Conservation (phyloP, 2,888 invertebrate genomes). For the Ennomos erosarius region DNA sequence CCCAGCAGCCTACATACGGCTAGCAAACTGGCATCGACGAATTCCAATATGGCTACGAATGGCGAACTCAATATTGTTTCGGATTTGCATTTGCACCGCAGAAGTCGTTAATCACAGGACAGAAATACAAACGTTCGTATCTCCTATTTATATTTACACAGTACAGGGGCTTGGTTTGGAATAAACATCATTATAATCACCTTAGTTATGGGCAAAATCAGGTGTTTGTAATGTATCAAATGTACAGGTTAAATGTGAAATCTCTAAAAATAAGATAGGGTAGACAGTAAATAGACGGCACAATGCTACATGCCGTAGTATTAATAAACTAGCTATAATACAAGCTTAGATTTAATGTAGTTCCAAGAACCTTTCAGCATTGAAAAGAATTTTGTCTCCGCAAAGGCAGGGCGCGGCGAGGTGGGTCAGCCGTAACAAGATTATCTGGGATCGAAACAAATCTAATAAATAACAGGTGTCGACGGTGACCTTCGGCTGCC, state of each 20-base stretch:
- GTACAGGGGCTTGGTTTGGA: conserved; percentile 5
- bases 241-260: no score
- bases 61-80: conserved; percentile 36
- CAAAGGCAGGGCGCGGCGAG: conserved; percentile 38
- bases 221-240: no score
- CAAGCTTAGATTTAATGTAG: conserved; percentile 3
- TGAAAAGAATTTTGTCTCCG: conserved; percentile 41
- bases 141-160: conserved; percentile 15
- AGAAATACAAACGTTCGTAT: conserved; percentile 24
- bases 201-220: no score
- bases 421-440: conserved; percentile 64
- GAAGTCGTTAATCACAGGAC: conserved; percentile 51
- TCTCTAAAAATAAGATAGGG: no score
- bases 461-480: conserved; percentile 79
- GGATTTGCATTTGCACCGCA: conserved; percentile 45
- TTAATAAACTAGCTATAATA: conserved; percentile 2
- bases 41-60: conserved; percentile 25
- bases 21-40: conserved; percentile 11
- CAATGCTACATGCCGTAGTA: no score
- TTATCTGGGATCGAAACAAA: conserved; percentile 77
- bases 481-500: conserved; percentile 58
- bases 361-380: conserved; percentile 21
- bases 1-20: conserved; percentile 2
- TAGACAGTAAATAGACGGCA: no score
- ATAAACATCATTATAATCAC: neutral